Conservation (phyloP, 2,113 vertebrate species). For the Cnemophilus loriae region DNA sequence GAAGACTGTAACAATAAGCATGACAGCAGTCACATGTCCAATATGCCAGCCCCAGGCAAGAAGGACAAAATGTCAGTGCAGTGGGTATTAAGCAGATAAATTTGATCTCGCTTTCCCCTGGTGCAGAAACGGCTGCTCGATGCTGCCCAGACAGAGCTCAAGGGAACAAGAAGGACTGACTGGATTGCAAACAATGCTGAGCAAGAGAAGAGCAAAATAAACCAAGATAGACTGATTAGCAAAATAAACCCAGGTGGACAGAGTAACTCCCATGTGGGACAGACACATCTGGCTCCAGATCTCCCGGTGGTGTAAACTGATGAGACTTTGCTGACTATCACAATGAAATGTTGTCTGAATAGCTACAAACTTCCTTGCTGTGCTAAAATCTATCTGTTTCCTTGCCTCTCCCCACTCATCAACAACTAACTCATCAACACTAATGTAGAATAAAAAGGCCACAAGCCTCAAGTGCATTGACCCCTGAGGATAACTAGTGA, state of each 20-base stretch:
- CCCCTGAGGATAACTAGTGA: background rate
- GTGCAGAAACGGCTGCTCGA: background rate
- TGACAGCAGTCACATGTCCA: background rate
- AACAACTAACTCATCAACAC: background rate
- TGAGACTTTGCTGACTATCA: background rate
- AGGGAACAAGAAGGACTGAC: background rate
- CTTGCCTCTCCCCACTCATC: background rate
- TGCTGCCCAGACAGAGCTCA: background rate
- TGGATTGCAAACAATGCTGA: background rate
- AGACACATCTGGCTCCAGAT: background rate
- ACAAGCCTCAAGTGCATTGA: background rate
- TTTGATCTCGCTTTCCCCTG: background rate
- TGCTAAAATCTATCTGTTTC: background rate
- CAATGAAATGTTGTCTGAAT: background rate
- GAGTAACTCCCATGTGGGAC: background rate
- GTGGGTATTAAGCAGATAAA: background rate
- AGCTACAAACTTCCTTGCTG: background rate
- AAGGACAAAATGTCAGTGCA: conserved; percentile 14
- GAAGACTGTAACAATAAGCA: background rate
- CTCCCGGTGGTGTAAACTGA: background rate
- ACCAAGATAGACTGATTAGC: background rate
- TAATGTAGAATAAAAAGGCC: background rate
- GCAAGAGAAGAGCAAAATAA: background rate
- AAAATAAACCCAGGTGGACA: background rate
- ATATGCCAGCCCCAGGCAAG: background rate